phyloP scores from a whole-genome alignment of 2,888 invertebrate genomes.

The Lacanobia oleracea region DNA sequence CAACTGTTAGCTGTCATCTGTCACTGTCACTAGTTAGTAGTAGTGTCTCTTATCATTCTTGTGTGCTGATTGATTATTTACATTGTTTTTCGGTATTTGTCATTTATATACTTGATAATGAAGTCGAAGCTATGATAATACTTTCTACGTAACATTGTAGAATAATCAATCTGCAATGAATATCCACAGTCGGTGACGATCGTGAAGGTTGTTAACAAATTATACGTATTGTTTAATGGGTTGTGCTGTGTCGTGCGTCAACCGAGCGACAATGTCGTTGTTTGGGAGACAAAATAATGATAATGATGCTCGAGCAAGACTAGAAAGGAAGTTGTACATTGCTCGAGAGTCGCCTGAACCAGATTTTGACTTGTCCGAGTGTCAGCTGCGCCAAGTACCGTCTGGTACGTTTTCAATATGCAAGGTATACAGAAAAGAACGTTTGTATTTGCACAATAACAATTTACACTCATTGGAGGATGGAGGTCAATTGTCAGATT shows the following conservation, averaged over 20 bases:
- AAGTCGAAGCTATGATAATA: slow-evolving; percentile 34
- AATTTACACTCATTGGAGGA: slow-evolving; percentile 92
- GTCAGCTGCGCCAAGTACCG: slow-evolving; percentile 93
- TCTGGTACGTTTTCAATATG: slow-evolving; percentile 95
- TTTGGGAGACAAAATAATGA: slow-evolving; percentile 80
- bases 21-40: slow-evolving; percentile 19
- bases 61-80: slow-evolving; percentile 51
- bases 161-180: slow-evolving; percentile 67
- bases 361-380: slow-evolving; percentile 95
- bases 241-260: slow-evolving; percentile 85
- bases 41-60: slow-evolving; percentile 7
- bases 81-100: slow-evolving; percentile 49
- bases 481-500: slow-evolving; percentile 93
- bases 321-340: slow-evolving; percentile 87
- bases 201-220: slow-evolving; percentile 58
- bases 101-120: slow-evolving; percentile 28
- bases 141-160: slow-evolving; percentile 16
- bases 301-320: slow-evolving; percentile 76
- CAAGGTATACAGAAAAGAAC: slow-evolving; percentile 95
- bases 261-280: slow-evolving; percentile 84
- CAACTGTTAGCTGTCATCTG: slow-evolving; percentile 24
- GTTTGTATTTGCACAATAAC: slow-evolving; percentile 92
- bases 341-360: slow-evolving; percentile 95
- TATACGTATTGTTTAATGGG: slow-evolving; percentile 82
- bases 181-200: slow-evolving; percentile 71